Base-by-base conservation (phyloP, 2,888 invertebrate species). In the Hemithea aestivaria region DNA sequence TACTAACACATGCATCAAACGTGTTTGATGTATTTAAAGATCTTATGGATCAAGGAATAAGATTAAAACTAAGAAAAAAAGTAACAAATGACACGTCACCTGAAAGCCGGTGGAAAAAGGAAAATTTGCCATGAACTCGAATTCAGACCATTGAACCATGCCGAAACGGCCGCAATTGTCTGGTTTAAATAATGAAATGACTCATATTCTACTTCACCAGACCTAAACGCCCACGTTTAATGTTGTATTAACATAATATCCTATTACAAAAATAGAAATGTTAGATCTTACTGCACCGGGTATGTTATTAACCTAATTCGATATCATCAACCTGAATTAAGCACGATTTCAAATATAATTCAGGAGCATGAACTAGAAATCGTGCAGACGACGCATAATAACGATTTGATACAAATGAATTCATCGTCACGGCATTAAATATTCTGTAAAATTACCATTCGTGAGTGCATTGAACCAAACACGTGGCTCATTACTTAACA, bases 401-500 rank as follows among this genome's bases (percentile, higher is more conserved):
- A 66, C 25, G 55, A 54, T 54, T 63, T 51, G 56, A 63, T 61
- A 59, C 66, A 74, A 77, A 80, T 73, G 66, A 72, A 76, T 73
- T 70, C 70, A 66, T 68, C 70, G 73, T 69, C 71, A 73, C 59
- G 70, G 62, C 56, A 66, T 71, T 73, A 72, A 66, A 66, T 68
- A 73, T 75, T 69, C 69, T 72, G 72, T 66, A 72, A 79, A 77
- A 74, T 74, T 70, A 71, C 66, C 62, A 75, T 73, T 71, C 77
- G 73, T 74, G 81, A 79, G 85, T 81, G 81, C 84, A 79, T 76
- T 83, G 84, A 84, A 85, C 85, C 73, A 80, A 74, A 79, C 77
- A 77, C 83, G 84, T 83, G 82, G 75, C 64, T 71, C 73, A 78
- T 80, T 81, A 79, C 78, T 80, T 79, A 76, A 69, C 75, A 67